Base-by-base conservation (phyloP, 1,140 invertebrate species). In the Drosophila ohnishii region DNA sequence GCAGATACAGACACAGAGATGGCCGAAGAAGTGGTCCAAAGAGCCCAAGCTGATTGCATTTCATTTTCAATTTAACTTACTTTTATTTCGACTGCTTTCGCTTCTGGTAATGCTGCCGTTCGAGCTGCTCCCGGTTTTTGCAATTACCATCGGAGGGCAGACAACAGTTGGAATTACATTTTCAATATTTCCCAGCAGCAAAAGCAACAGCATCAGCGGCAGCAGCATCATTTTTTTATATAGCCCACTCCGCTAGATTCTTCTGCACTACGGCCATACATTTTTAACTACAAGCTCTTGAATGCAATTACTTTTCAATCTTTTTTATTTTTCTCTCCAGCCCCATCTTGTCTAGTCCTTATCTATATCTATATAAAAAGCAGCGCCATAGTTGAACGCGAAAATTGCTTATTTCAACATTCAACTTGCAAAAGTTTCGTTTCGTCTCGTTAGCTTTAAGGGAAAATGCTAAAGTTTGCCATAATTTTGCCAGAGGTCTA, bases 381-480 rank as follows among this genome's bases (percentile, higher is more conserved):
- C 10, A 55, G 51, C 19, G 19, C 39, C 37, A 45, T 65, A 75
- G 65, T 65, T 84, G 55, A 61, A 74, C 81, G 77, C 77, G 84
- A 84, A 87, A 87, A 87, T 87, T 80, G 84, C 84, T 88, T 88
- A 88, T 88, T 84, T 88, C 85, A 89, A 88, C 85, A 89, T 84
- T 84, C 48, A 89, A 84, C 80, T 83, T 84, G 48, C 56, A 70
- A 80, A 88, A 88, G 77, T 84, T 73, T 60, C 80, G 58, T 67
- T 81, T 78, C 81, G 77, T 85, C 70, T 71, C 78, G 78, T 75
- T 70, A 77, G 60, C 67, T 74, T 88, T 82, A 58, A 70, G 56
- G 45, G 70, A 57, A 75, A 69, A 72, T 51, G 59, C 45, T 80
- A 85, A 81, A 87, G 83, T 80, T 83, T 75, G 76, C 67, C 75